Evolutionary conservation across 2,888 invertebrate genomes (phyloP), one percentile per base, ranked within the genome.

Genomic region (Drosophila histrio): DNA sequence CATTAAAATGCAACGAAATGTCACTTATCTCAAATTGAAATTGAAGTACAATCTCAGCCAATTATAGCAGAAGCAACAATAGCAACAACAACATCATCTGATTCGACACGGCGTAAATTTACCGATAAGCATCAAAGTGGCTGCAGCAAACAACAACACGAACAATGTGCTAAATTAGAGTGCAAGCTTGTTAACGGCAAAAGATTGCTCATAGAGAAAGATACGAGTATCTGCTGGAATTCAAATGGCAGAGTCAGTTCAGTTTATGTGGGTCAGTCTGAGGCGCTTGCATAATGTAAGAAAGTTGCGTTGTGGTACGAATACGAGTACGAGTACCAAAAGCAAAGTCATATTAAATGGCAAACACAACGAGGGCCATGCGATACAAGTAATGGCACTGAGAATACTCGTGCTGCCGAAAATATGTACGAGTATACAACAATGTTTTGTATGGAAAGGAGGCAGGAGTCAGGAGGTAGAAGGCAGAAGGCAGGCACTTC

Each of bases 1-100:
- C 85, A 86, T 86, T 86, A 86, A 88, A 86, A 86, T 86, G 85
- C 85, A 86, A 88, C 88, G 88, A 88, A 86, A 81, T 84, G 87
- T 88, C 77, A 84, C 77, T 84, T 88, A 88, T 86, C 85, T 86
- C 77, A 88, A 86, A 86, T 81, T 87, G 87, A 81, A 74, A 77
- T 79, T 77, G 74, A 71, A 71, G 74, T 74, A 75, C 77, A 83
- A 83, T 75, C 87, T 77, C 68, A 56, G 58, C 78, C 70, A 76
- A 73, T 73, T 78, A 75, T 44, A 60, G 56, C 59, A 56, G 21
- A 39, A 59, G 41, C 46, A 34, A 9, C 62, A 71, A 63, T 68
- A 9, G 19, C 13, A 13, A 8, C 79, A 74, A 71, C 63, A 71
- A 65, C 63, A 62, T 47, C 59, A 28, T 60, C 34, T 34, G 64